phyloP scores from a whole-genome alignment of 2,113 vertebrate genomes.

The Takifugu bimaculatus region DNA sequence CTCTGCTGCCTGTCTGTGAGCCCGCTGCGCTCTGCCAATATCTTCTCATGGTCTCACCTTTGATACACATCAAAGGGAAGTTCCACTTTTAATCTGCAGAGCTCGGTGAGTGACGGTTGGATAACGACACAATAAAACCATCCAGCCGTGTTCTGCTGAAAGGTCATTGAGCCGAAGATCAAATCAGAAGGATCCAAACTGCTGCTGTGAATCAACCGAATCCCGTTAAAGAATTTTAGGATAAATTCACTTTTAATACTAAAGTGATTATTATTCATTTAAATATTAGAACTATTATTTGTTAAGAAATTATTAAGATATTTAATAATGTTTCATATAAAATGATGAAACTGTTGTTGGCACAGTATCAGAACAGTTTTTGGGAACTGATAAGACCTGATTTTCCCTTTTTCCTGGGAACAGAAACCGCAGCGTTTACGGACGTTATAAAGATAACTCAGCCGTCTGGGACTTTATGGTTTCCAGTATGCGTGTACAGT shows the following conservation, averaged over 20 bases:
- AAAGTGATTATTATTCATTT: too few relatives aligned
- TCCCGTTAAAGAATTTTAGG: too few relatives aligned
- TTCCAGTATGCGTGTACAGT: not conserved
- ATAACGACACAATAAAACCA: too few relatives aligned
- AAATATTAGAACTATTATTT: too few relatives aligned
- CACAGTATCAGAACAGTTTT: not conserved
- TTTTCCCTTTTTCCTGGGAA: constrained; percentile 15
- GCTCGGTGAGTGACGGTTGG: not conserved
- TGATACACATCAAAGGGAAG: not conserved
- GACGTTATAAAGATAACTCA: constrained; percentile 41
- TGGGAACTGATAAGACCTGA: not conserved
- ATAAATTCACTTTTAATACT: too few relatives aligned
- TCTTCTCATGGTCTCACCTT: not conserved
- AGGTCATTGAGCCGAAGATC: too few relatives aligned
- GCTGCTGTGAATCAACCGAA: too few relatives aligned
- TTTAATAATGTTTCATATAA: too few relatives aligned
- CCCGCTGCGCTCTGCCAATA: too few relatives aligned
- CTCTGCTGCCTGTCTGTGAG: constrained; percentile 3
- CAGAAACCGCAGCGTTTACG: constrained; percentile 33
- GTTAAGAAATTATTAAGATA: too few relatives aligned
- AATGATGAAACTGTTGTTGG: not conserved
- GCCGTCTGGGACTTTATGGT: constrained; percentile 1
- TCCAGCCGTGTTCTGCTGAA: too few relatives aligned
- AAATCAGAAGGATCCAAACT: too few relatives aligned
- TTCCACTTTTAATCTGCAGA: not conserved